A percentile compares a stretch with the other conserved stretches of the same genome.
phyloP scores from a whole-genome alignment of 2,888 invertebrate species.

The Tipula confusa region DNA sequence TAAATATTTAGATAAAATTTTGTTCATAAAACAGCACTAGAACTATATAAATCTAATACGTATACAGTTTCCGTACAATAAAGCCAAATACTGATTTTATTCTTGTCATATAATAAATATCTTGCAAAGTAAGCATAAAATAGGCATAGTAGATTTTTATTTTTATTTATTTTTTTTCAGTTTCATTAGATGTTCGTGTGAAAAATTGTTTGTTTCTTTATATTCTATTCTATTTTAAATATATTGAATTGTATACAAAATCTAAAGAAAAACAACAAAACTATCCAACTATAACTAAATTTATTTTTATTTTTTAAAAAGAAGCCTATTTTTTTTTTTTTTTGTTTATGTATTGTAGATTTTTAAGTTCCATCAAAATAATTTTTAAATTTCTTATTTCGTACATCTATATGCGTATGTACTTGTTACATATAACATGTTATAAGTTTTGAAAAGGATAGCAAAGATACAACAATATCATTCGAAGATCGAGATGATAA shows the following conservation, averaged over 20 bases:
- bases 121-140: neutral
- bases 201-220: neutral
- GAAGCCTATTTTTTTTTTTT: neutral
- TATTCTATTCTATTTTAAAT: conserved; percentile 14
- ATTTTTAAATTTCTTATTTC: neutral
- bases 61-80: neutral
- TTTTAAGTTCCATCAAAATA: neutral
- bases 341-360: neutral
- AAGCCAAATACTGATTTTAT: neutral
- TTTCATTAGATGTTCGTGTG: neutral
- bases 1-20: conserved; percentile 7
- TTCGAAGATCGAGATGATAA: neutral
- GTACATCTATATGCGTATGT: neutral
- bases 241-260: neutral
- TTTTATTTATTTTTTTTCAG: neutral
- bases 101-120: neutral
- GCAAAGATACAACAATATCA: neutral
- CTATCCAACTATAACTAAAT: neutral
- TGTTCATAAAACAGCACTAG: neutral
- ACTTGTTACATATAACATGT: neutral
- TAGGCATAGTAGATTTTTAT: neutral
- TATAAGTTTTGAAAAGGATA: neutral
- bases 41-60: neutral
- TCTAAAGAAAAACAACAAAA: neutral
- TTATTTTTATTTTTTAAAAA: neutral